Percentiles rank a stretch among this genome's conserved stretches.
Evolutionary conservation across 2,113 vertebrate species (phyloP).

Genomic region (Neogale vison): DNA sequence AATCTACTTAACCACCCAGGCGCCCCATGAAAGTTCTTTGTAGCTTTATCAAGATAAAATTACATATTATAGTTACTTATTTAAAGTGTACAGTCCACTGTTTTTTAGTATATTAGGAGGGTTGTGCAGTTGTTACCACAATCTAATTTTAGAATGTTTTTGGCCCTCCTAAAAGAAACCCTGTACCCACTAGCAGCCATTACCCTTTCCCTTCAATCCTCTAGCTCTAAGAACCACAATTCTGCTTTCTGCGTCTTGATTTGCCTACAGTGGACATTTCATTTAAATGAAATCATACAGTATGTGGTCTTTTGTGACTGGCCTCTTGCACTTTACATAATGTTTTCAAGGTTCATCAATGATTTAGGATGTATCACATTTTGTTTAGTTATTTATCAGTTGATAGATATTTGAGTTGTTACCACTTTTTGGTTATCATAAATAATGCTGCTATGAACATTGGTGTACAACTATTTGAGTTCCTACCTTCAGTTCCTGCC

Average conservation of each 20-base stretch:
- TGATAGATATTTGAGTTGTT: constrained; percentile 10
- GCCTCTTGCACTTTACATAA: background rate
- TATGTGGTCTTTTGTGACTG: background rate
- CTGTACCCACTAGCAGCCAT: background rate
- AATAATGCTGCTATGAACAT: background rate
- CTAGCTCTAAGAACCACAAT: background rate
- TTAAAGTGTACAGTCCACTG: background rate
- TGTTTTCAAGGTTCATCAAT: background rate
- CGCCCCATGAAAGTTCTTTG: background rate
- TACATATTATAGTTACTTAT: background rate
- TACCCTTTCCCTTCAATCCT: background rate
- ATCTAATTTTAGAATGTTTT: constrained; percentile 27
- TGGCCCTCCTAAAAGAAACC: background rate
- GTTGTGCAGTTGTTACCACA: background rate
- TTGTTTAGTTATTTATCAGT: background rate
- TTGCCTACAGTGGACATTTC: background rate
- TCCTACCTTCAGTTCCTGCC: background rate
- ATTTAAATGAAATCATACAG: background rate
- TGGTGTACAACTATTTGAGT: background rate
- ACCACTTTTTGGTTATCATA: background rate
- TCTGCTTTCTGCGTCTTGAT: constrained; percentile 10
- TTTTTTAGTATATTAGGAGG: background rate
- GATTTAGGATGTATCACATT: background rate
- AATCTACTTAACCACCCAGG: background rate
- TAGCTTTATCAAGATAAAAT: background rate